Evolutionary conservation across 2,113 vertebrate species (phyloP).

Genomic region (Hystrix cristata): DNA sequence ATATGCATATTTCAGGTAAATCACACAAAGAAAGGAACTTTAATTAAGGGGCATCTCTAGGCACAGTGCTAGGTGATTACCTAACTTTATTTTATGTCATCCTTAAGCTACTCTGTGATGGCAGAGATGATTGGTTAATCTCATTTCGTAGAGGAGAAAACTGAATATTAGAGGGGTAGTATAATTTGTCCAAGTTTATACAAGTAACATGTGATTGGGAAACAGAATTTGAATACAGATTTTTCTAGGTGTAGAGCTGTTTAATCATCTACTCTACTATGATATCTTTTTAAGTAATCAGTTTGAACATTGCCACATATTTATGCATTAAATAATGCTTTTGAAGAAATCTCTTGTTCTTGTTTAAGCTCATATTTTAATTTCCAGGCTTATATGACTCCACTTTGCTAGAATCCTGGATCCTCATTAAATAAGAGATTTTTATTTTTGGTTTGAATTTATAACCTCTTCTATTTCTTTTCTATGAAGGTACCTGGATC

Average conservation of each 20-base stretch:
- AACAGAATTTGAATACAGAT: neutral
- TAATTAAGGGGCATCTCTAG: neutral
- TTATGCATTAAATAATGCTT: slow-evolving; percentile 24
- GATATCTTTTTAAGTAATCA: neutral
- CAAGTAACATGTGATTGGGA: neutral
- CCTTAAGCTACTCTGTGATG: neutral
- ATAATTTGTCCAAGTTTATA: neutral
- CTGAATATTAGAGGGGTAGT: neutral
- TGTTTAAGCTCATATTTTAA: slow-evolving; percentile 37
- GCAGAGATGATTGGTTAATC: neutral
- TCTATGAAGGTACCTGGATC: neutral
- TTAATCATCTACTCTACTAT: neutral
- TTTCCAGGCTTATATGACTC: slow-evolving; percentile 9
- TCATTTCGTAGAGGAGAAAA: neutral
- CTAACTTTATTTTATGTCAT: neutral
- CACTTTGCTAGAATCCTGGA: slow-evolving; percentile 12
- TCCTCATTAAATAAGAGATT: slow-evolving; percentile 45
- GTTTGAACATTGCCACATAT: neutral
- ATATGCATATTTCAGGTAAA: neutral
- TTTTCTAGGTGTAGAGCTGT: neutral
- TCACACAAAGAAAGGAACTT: slow-evolving; percentile 1
- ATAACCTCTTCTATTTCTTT: no score
- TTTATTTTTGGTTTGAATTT: neutral
- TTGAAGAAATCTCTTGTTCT: neutral
- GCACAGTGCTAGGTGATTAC: neutral